phyloP scores from a whole-genome alignment of 2,888 invertebrate species.

The Mesoligia furuncula region DNA sequence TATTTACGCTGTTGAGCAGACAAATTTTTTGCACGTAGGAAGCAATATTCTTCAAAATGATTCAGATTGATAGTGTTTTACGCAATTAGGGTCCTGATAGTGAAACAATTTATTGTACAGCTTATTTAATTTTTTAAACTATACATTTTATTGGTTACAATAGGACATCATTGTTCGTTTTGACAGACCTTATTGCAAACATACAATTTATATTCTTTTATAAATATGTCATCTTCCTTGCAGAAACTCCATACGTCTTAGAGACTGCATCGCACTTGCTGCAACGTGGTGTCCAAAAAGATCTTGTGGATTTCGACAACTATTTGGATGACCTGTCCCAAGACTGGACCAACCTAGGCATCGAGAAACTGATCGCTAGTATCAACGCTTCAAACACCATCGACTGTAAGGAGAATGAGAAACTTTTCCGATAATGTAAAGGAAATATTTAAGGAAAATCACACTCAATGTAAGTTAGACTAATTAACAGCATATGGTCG shows the following conservation, averaged over 20 bases:
- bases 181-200: neutral
- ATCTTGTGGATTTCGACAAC: conserved; percentile 98
- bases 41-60: neutral
- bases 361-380: conserved; percentile 82
- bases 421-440: conserved; percentile 58
- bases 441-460: conserved; percentile 28
- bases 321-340: conserved; percentile 97
- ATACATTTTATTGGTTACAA: neutral
- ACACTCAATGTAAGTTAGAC: conserved; percentile 18
- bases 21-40: neutral
- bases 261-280: conserved; percentile 93
- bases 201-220: too few species aligned
- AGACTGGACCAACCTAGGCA: conserved; percentile 96
- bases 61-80: neutral
- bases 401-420: conserved; percentile 67
- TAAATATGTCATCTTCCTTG: conserved; percentile 49
- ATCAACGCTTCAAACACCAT: conserved; percentile 75
- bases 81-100: neutral
- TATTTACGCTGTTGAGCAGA: neutral
- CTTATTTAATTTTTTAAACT: neutral
- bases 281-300: conserved; percentile 93
- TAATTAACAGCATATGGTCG: neutral
- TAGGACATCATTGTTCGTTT: neutral
- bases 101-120: neutral
- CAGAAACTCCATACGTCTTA: conserved; percentile 88